Base-by-base conservation (phyloP, 2,797 vertebrate species). In the Dipus sagitta region DNA sequence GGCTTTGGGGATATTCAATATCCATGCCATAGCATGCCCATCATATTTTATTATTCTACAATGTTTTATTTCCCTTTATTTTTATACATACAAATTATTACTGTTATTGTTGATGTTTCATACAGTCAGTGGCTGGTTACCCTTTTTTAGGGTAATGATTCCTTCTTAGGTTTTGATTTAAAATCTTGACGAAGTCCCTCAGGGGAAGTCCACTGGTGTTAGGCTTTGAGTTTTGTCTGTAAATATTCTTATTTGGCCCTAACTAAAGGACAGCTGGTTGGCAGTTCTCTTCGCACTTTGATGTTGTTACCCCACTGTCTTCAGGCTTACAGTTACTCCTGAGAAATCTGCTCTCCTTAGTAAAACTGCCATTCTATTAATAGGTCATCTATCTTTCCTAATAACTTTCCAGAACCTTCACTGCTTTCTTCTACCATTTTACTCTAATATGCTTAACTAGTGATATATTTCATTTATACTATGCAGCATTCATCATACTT, bases 371-470 rank as follows among this genome's bases (percentile, higher is more conserved):
- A 47, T 88, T 94, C 34, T 71, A 32, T 42, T 81, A 14, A 30
- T 6, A 80, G 30, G 32, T 52, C 77, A 65, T 85, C 38, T 75
- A n/a, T 75, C 72, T 52, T 94, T 95, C 64, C 15, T 23, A 84
- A 47, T 9, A 26, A 15, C 30, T 91, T 90, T 85, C 74, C 85
- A 96, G 90, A 96, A 38, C 74, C 65, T 74, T 88, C 80, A 32
- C 67, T 75, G 68, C 21, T 85, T 79, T 84, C 60, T 68, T 89
- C 60, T 38, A 38, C 65, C 88, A 85, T 72, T 71, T 88, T 76
- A n/a, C 30, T 84, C 84, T 30, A 84, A 5, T 76, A 15, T 84
- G 18, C 75, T 58, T 79, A 92, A 65, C 38, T 64, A 54, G 11
- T 64, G 38, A 72, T 30, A 47, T 15, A 42, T 80, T 79, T 17